Conservation (phyloP, 2,888 invertebrate genomes). For the Ochropacha duplaris region DNA sequence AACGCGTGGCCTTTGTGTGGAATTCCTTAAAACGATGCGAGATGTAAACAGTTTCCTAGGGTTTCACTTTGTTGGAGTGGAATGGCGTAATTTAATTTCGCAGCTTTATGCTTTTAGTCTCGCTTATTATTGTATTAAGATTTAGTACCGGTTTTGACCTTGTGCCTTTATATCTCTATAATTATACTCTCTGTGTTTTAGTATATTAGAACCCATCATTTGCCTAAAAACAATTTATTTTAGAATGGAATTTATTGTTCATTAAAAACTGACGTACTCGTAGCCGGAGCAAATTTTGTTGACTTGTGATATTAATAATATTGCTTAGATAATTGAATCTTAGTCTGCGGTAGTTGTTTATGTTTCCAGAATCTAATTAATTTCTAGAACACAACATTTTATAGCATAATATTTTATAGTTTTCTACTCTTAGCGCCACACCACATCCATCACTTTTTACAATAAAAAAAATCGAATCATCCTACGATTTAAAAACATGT, state of each 20-base stretch:
- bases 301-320: neutral
- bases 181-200: neutral
- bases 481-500: too few relatives aligned
- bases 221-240: neutral
- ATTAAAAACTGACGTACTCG: neutral
- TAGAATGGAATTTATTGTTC: neutral
- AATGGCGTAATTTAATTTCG: constrained; percentile 32
- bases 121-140: constrained; percentile 4
- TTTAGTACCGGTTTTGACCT: neutral
- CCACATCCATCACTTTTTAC: too few relatives aligned
- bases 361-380: neutral
- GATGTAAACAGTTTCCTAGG: constrained; percentile 26
- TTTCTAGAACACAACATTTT: too few relatives aligned
- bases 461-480: too few relatives aligned
- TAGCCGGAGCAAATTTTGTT: neutral
- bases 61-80: constrained; percentile 23
- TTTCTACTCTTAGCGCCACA: too few relatives aligned
- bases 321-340: neutral
- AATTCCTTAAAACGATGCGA: constrained; percentile 29
- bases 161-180: neutral
- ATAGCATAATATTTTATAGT: too few relatives aligned
- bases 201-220: neutral
- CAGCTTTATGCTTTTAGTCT: constrained; percentile 20
- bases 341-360: neutral
- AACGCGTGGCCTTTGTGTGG: constrained; percentile 41